These are phyloP conservation scores for Aphelocoma californica DNA, from an alignment of 2,797 vertebrate genomes.

Conservation along the genomic window DNA sequence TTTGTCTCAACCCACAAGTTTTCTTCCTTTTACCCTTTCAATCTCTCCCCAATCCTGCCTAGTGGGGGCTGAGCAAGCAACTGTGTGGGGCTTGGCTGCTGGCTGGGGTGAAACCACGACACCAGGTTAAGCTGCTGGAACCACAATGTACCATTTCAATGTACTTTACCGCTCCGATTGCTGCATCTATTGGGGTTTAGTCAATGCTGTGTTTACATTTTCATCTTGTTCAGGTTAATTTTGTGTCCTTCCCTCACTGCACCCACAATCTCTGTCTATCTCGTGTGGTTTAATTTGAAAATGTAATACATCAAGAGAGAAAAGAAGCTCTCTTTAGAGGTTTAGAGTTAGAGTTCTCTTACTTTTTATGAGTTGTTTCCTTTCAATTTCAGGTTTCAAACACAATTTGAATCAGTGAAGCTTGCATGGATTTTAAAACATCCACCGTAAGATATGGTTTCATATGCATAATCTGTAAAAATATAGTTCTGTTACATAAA, in stretches of 20 bases:
- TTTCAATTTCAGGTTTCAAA: not conserved
- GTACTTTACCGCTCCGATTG: not conserved
- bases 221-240: not conserved
- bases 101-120: not conserved
- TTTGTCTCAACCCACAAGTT: not conserved
- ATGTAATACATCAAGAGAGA: not conserved
- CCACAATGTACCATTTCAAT: not conserved
- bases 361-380: not conserved
- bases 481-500: not conserved
- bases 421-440: not conserved
- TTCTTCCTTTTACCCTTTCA: not conserved
- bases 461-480: not conserved
- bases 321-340: not conserved
- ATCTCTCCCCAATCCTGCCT: not conserved
- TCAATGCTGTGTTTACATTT: not conserved
- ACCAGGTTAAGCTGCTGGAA: not conserved
- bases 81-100: not conserved
- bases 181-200: not conserved
- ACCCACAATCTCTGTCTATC: not conserved
- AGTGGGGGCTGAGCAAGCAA: not conserved
- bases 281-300: constrained; percentile 10
- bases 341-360: not conserved
- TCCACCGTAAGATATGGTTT: not conserved
- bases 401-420: not conserved
- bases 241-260: not conserved